Base-by-base conservation (phyloP, 2,888 invertebrate species). In the Hirtodrosophila cameraria region DNA sequence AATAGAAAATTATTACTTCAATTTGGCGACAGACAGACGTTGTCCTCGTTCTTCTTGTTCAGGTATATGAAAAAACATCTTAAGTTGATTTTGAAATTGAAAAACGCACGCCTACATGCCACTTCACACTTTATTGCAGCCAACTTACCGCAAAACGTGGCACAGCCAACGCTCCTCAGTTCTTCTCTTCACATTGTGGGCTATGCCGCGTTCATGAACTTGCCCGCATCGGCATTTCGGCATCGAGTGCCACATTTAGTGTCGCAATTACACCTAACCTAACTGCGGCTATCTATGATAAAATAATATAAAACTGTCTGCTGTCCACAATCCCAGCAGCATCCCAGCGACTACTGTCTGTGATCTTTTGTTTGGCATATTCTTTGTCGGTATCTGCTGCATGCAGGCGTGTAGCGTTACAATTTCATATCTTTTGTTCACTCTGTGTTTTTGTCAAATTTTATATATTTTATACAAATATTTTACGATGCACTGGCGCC, bases 1-100 rank as follows among this genome's bases (percentile, higher is more conserved):
- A 82, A 82, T 74, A 73, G 65, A 75, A 66, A 74, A 86, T 84
- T 80, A 82, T 86, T 83, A 69, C 81, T 82, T 71, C 81, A 84
- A 82, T 82, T n/a, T 86, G 82, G 82, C 82, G 84, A 83, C 81
- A 83, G 66, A n/a, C n/a, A n/a, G n/a, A n/a, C 43, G 31, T 48
- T n/a, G 31, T 28, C 18, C 27, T 27, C 25, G 15, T 27, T 13
- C 9, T 9, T 18, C 33, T 6, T 5, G 11, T 33, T 18, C 72
- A 68, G 73, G 67, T 71, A 66, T 33, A 18, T 25, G 30, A 20
- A 35, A 20, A 6, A 57, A 71, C 66, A 75, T 75, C 79, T 73
- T 68, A 79, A 80, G 82, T 76, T 68, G 71, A 70, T 74, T 60
- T 73, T 53, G 18, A n/a, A 77, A 75, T 73, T 70, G 69, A 64